These are phyloP conservation scores for Oxyteleia sp. DNA, from an alignment of 2,888 invertebrate species.

Conservation along the genomic window DNA sequence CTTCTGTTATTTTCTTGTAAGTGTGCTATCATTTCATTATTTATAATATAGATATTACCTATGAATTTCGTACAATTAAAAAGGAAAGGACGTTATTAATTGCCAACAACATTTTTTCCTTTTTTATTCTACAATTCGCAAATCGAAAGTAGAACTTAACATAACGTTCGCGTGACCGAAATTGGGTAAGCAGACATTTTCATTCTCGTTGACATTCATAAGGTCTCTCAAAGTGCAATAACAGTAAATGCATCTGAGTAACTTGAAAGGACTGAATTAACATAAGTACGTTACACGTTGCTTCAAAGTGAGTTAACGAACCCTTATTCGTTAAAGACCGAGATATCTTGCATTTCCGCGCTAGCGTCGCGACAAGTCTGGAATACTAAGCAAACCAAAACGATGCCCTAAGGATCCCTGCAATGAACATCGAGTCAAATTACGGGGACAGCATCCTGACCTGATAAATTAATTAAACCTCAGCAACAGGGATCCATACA, in stretches of 20 bases:
- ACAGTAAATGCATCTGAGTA: conserved; percentile 12
- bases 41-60: no score
- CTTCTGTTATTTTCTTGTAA: no score
- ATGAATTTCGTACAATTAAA: no score
- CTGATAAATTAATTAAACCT: conserved; percentile 70
- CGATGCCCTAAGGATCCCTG: conserved; percentile 68
- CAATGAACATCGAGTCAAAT: conserved; percentile 67
- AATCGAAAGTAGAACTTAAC: not conserved
- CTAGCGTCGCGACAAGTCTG: conserved; percentile 28
- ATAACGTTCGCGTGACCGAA: not conserved
- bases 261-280: conserved; percentile 53
- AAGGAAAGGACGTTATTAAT: no score
- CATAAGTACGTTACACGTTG: conserved; percentile 53
- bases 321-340: conserved; percentile 64
- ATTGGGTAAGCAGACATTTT: conserved; percentile 18
- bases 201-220: conserved; percentile 34
- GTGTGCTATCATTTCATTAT: no score
- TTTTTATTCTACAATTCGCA: not conserved
- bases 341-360: conserved; percentile 56
- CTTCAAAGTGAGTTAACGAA: conserved; percentile 60
- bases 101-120: no score
- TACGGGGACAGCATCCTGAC: conserved; percentile 63
- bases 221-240: conserved; percentile 36
- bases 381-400: conserved; percentile 69
- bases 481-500: conserved; percentile 49